Percentiles rank a stretch among this genome's conserved stretches.
These are phyloP conservation scores for Neostethus bicornis DNA, from an alignment of 2,797 vertebrate genomes.

Conservation along the genomic window DNA sequence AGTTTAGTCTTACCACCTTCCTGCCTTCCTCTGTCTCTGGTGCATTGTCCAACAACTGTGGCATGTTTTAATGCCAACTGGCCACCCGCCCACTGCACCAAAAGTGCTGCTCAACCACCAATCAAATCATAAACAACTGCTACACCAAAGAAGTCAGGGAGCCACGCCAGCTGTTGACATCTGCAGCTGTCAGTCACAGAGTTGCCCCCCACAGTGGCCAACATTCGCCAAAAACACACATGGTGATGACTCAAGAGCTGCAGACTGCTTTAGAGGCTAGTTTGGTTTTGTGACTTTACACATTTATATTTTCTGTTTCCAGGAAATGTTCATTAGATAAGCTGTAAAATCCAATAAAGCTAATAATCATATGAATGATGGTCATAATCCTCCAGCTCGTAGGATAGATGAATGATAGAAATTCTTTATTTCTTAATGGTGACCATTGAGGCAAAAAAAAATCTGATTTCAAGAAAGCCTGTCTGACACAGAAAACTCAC, in stretches of 20 bases:
- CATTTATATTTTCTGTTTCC: neutral
- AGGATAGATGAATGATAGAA: too few species aligned
- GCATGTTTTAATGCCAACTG: conserved; percentile 75
- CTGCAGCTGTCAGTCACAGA: conserved; percentile 75
- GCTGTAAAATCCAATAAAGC: too few species aligned
- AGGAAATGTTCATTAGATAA: too few species aligned
- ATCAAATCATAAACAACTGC: conserved; percentile 60
- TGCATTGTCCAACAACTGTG: conserved; percentile 70
- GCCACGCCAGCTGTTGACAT: conserved; percentile 74
- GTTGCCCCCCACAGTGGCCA: conserved; percentile 1
- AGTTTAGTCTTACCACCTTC: conserved; percentile 73
- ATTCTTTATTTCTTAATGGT: too few species aligned
- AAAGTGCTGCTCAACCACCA: conserved; percentile 68
- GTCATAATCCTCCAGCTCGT: too few species aligned
- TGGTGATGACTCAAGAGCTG: neutral
- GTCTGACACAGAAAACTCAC: too few species aligned
- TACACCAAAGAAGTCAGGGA: conserved; percentile 22
- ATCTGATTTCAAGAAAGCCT: too few species aligned
- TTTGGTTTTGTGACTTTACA: conserved; percentile 2
- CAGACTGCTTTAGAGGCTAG: neutral
- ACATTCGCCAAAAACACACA: conserved; percentile 15
- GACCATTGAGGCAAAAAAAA: too few species aligned
- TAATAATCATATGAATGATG: too few species aligned
- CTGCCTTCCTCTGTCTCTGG: conserved; percentile 59
- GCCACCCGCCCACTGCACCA: conserved; percentile 68